phyloP scores from a whole-genome alignment of 1,140 invertebrate species.

The Homalodisca vitripennis region DNA sequence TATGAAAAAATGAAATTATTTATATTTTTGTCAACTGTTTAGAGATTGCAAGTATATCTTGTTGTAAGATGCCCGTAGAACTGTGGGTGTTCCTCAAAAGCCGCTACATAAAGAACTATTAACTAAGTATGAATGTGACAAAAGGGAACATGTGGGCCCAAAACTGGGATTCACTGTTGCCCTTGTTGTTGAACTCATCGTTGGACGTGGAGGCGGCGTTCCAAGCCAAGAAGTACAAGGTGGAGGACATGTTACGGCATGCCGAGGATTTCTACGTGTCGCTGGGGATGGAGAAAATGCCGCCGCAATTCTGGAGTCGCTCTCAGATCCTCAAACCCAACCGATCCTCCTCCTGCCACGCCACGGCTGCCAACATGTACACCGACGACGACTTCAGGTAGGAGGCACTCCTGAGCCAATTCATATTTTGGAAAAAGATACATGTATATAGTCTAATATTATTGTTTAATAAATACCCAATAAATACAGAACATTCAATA shows the following conservation, averaged over 20 bases:
- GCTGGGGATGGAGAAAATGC: slow-evolving; percentile 58
- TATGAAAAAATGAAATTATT: too few relatives aligned
- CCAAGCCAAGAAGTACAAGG: slow-evolving; percentile 57
- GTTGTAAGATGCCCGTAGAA: too few relatives aligned
- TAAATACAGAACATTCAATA: too few relatives aligned
- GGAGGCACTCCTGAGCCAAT: too few relatives aligned
- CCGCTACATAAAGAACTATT: too few relatives aligned
- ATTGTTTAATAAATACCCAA: too few relatives aligned
- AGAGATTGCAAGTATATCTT: too few relatives aligned
- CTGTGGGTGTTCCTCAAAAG: too few relatives aligned
- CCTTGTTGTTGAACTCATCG: slow-evolving; percentile 49
- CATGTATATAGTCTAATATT: too few relatives aligned
- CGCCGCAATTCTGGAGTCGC: slow-evolving; percentile 59
- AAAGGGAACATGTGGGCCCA: slow-evolving; percentile 60
- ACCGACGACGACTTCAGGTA: slow-evolving; percentile 63
- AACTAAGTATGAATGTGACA: too few relatives aligned
- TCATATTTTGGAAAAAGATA: too few relatives aligned
- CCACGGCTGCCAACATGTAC: slow-evolving; percentile 69
- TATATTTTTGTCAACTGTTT: too few relatives aligned
- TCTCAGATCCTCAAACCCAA: slow-evolving; percentile 54
- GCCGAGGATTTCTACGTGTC: slow-evolving; percentile 66
- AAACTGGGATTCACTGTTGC: slow-evolving; percentile 56
- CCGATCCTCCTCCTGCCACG: slow-evolving; percentile 54
- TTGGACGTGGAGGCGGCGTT: slow-evolving; percentile 41
- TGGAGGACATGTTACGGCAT: slow-evolving; percentile 56